Base-by-base conservation (phyloP, 2,113 vertebrate genomes). In the Menura novaehollandiae region DNA sequence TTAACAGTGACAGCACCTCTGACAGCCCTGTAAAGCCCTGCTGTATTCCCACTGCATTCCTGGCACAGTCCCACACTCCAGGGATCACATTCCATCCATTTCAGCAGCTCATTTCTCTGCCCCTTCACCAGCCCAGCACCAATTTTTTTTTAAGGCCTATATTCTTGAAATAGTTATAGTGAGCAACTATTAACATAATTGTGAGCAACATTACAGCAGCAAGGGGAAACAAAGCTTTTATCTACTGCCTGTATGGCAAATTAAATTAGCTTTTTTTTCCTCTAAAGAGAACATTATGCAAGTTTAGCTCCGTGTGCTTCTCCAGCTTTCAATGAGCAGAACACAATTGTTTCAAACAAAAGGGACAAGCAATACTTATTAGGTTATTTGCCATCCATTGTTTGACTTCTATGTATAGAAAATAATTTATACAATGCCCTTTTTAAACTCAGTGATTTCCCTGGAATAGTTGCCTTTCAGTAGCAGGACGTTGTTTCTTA, bases 311-410 rank as follows among this genome's bases (percentile, higher is more conserved):
- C 2, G 7, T 17, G 28, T 69, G 62, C 32, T 69, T 49, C 90
- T 83, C 33, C 20, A 68, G 74, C 28, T 88, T 88, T 74, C 19
- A 11, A 52, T 58, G 49, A 84, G 35, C 12, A 71, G 33, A 86
- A 84, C 23, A n/a, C 79, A 53, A 23, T 8, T 78, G 37, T 81
- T 91, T 53, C 66, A 72, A 91, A 80, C 43, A 84, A 88, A 89
- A 71, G 35, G 66, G 69, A 85, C 35, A 86, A 85, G 68, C 16
- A 44, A 47, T 20, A 64, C 32, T 68, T 80, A 46, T 30, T 51
- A 55, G 41, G 79, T 51, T 84, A 72, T 63, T 95, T 96, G 33
- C 37, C 90, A 74, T 60, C 75, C 26, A 76, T 33, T 78, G 41
- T 76, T 75, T 5, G 17, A 39, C n/a, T 91, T 63, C 35, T 73